Conservation (phyloP, 1,140 invertebrate genomes). For the Vanessa atalanta region DNA sequence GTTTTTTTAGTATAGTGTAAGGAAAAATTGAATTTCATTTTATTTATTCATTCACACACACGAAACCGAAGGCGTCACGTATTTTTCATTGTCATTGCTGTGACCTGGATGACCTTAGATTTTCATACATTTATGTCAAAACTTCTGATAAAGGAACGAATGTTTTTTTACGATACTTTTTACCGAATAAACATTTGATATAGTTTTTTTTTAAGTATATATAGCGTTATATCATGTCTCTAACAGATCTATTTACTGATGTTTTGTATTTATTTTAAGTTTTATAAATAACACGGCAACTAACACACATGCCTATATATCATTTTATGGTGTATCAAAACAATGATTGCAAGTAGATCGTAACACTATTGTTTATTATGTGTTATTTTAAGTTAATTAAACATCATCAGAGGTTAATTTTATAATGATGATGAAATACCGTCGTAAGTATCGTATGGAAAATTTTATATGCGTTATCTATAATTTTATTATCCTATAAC, state of each 20-base stretch:
- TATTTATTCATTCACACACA: no score
- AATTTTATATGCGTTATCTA: constrained; percentile 7
- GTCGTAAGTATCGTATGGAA: constrained; percentile 5
- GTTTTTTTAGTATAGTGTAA: no score
- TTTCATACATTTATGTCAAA: constrained; percentile 21
- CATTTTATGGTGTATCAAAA: background rate
- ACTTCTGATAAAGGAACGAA: constrained; percentile 16
- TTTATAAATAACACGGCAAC: no score
- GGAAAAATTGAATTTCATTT: no score
- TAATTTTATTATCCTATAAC: background rate
- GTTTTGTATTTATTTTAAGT: no score
- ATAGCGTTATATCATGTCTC: no score
- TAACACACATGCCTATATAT: no score
- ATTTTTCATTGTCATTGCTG: constrained; percentile 29
- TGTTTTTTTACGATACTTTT: background rate
- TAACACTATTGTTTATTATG: background rate
- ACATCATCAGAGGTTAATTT: background rate
- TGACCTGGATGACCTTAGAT: constrained; percentile 25
- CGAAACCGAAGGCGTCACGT: background rate
- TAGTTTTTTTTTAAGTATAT: background rate
- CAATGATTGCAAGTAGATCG: background rate
- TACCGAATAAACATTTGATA: background rate
- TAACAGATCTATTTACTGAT: no score
- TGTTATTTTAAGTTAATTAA: constrained; percentile 1
- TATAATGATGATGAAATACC: background rate